Evolutionary conservation across 2,888 invertebrate species (phyloP).

Genomic region (Cantharis nigra): DNA sequence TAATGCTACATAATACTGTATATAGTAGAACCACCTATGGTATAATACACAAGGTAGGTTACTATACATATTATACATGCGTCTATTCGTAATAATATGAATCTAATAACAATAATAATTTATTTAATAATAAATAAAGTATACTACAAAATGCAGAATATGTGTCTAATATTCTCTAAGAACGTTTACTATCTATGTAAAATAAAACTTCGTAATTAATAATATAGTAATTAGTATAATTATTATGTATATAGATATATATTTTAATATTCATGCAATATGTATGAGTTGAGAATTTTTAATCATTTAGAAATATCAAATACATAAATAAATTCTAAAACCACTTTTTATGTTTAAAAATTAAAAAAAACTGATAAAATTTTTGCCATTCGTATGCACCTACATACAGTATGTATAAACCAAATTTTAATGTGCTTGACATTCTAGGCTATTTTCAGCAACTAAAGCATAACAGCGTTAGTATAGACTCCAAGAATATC

Average conservation of each 20-base stretch:
- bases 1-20: not conserved
- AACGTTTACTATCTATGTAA: not conserved
- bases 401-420: not conserved
- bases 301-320: not conserved
- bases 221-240: too few relatives aligned
- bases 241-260: too few relatives aligned
- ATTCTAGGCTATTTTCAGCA: not conserved
- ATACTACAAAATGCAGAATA: not conserved
- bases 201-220: too few relatives aligned
- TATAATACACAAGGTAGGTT: too few relatives aligned
- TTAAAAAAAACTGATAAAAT: not conserved
- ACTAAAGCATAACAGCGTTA: not conserved
- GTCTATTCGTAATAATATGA: too few relatives aligned
- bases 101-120: too few relatives aligned
- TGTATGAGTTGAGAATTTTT: not conserved
- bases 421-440: not conserved
- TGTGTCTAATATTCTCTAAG: not conserved
- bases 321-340: not conserved
- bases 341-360: not conserved
- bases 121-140: too few relatives aligned
- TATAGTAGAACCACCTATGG: too few relatives aligned
- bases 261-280: not conserved
- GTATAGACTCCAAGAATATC: not conserved
- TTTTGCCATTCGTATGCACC: not conserved
- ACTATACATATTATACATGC: too few relatives aligned